phyloP scores from a whole-genome alignment of 2,888 invertebrate species.

The Drosophila mimica region DNA sequence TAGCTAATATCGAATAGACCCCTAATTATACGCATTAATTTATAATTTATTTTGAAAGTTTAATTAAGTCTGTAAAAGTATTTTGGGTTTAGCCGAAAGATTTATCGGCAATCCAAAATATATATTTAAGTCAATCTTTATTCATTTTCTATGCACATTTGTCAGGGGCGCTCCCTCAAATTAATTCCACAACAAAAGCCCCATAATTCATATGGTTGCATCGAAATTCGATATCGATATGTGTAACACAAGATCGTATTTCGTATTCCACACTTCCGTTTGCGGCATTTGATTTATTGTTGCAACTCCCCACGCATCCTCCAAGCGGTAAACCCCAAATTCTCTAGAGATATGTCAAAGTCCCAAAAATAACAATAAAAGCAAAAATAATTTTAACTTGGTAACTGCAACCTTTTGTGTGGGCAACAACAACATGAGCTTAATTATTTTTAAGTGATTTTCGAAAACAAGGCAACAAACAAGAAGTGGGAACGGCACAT shows the following conservation, averaged over 20 bases:
- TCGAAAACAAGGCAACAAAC: constrained; percentile 51
- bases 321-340: constrained; percentile 25
- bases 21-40: not conserved
- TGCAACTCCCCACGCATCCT: constrained; percentile 42
- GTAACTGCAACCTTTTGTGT: constrained; percentile 27
- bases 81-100: not conserved
- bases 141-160: not conserved
- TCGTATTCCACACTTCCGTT: constrained; percentile 50
- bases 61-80: not conserved
- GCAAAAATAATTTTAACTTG: constrained; percentile 5
- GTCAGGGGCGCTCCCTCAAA: not conserved
- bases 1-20: not conserved
- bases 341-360: constrained; percentile 28
- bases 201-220: constrained; percentile 9
- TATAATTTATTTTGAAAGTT: not conserved
- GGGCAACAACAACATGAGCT: constrained; percentile 56
- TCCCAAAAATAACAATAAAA: constrained; percentile 26
- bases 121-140: not conserved
- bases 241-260: constrained; percentile 43
- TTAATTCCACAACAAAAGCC: not conserved
- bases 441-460: constrained; percentile 78
- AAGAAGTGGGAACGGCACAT: constrained; percentile 38
- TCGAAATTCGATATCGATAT: constrained; percentile 44
- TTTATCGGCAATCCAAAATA: not conserved
- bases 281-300: constrained; percentile 53